A percentile compares a stretch with the other conserved stretches of the same genome.
Conservation (phyloP, 2,797 vertebrate species). For the Morus bassanus region DNA sequence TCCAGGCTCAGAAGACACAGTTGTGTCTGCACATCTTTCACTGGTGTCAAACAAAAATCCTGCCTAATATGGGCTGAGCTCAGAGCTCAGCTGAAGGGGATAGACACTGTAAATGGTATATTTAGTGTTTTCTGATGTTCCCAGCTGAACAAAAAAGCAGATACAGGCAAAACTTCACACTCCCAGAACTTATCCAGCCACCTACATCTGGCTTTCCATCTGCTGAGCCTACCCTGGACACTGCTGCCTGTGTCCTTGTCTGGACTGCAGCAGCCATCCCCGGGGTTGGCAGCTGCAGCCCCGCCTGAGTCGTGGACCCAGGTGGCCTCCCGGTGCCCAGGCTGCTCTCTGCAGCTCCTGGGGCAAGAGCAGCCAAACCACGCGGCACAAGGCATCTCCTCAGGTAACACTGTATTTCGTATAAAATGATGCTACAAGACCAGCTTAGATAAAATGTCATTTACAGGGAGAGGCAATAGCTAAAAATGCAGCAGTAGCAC, state of each 20-base stretch:
- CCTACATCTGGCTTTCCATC: not conserved
- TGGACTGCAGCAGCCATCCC: not conserved
- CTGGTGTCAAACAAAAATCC: not conserved
- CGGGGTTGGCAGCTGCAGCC: not conserved
- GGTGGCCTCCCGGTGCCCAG: not conserved
- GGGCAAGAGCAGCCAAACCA: not conserved
- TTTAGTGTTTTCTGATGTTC: not conserved
- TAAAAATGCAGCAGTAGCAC: not conserved
- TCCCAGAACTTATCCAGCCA: not conserved
- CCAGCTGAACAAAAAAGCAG: not conserved
- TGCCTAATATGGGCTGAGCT: not conserved
- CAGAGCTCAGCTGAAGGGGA: not conserved
- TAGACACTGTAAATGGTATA: not conserved
- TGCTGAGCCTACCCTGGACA: not conserved
- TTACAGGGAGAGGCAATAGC: not conserved
- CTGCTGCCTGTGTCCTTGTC: not conserved
- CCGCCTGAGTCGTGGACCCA: not conserved
- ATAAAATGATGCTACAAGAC: not conserved
- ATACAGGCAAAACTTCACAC: not conserved
- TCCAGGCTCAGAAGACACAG: not conserved
- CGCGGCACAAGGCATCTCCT: not conserved
- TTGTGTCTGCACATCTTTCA: not conserved
- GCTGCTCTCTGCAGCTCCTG: not conserved
- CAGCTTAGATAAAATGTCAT: accelerated
- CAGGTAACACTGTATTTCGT: accelerated